Base-by-base conservation (phyloP, 2,888 invertebrate species). In the Tribolium freemani region DNA sequence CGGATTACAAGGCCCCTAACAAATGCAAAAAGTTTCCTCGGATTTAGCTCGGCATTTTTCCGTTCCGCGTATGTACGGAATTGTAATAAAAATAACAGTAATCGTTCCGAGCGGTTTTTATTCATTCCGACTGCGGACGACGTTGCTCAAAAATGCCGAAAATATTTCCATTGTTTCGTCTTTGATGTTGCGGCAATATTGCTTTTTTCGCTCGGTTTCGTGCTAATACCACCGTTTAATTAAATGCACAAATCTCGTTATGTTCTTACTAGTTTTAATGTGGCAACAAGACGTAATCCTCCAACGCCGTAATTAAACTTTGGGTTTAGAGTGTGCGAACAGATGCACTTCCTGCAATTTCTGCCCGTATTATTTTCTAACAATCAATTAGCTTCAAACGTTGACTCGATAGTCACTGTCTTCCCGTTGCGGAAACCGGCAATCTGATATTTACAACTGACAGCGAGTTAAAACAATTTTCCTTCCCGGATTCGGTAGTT, bases 261-360 rank as follows among this genome's bases (percentile, higher is more conserved):
- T 67, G 58, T 48, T 67, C 67, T 67, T 67, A 67, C 61, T 60
- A 60, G 71, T 71, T 61, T 71, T 71, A 71, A 61, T 61, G 71
- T 72, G 61, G 63, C 54, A 72, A 72, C 72, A 72, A 67, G 71
- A 67, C 54, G 60, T 71, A 71, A 71, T 71, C 71, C 67, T 71
- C 67, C 38, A 26, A 71, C 67, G 67, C 44, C 26, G 71, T 71
- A 71, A 71, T 71, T 71, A 71, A 71, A 71, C 67, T 54, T 11
- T 44, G 50, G 67, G 31, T 71, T 69, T 69, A 69, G 61, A 53
- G 61, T 30, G 48, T 20, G 63, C 50, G 26, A 56, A 56, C 68
- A 68, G 68, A 58, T 68, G 68, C 68, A 68, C 30, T 54, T 67
- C 44, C 48, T 56, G 66, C 66, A 56, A 56, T 53, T 53, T 11